Percentiles rank a stretch among this genome's conserved stretches.
phyloP scores from a whole-genome alignment of 1,140 invertebrate species.

The Eupeodes corollae region DNA sequence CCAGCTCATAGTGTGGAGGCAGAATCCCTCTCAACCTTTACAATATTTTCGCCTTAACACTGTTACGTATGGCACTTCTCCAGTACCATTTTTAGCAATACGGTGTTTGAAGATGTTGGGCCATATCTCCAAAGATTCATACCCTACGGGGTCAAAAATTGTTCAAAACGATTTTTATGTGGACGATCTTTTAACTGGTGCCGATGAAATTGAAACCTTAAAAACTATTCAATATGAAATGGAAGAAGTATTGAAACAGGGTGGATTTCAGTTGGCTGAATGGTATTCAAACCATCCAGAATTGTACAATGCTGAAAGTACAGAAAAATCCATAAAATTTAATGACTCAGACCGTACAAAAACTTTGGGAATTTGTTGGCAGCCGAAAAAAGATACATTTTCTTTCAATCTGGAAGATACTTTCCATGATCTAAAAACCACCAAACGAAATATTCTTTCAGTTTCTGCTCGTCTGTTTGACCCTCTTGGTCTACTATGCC shows the following conservation, averaged over 20 bases:
- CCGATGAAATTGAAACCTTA: constrained; percentile 10
- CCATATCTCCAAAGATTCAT: constrained; percentile 10
- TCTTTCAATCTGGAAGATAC: constrained; percentile 8
- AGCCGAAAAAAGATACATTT: constrained; percentile 16
- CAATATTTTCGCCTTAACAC: constrained; percentile 6
- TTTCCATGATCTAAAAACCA: constrained; percentile 8
- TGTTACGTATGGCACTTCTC: constrained; percentile 25
- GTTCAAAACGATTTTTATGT: constrained; percentile 25
- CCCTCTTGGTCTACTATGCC: constrained; percentile 28
- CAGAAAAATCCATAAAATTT: constrained; percentile 10
- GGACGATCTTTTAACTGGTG: constrained; percentile 35
- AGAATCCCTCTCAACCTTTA: constrained; percentile 10
- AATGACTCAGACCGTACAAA: constrained; percentile 14
- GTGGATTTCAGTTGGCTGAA: constrained; percentile 16
- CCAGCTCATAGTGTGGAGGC: constrained; percentile 34
- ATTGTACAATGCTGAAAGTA: constrained; percentile 8
- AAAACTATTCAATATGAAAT: constrained; percentile 10
- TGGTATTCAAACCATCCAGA: constrained; percentile 17
- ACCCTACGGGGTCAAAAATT: constrained; percentile 14
- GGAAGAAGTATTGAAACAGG: no score
- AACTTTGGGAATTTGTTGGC: constrained; percentile 21
- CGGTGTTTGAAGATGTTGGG: constrained; percentile 26
- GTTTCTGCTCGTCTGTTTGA: constrained; percentile 18
- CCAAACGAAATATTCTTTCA: constrained; percentile 23
- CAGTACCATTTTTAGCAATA: constrained; percentile 24